phyloP scores from a whole-genome alignment of 1,140 invertebrate genomes.

The Drosophila saltans region DNA sequence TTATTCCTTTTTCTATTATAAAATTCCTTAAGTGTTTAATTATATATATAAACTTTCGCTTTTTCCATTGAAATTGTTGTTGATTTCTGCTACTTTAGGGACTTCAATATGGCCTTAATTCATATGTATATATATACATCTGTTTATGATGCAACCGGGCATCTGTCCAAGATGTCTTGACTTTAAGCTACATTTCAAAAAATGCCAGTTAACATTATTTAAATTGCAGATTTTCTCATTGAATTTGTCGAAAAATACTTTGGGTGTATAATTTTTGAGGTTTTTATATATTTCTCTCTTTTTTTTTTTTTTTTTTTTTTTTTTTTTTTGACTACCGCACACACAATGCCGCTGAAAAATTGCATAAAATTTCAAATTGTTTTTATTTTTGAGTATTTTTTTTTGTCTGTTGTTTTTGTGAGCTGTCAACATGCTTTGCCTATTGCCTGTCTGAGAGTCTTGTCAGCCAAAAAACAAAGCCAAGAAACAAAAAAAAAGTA shows the following conservation, averaged over 20 bases:
- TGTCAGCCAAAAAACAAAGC: constrained; percentile 34
- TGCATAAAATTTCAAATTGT: constrained; percentile 68
- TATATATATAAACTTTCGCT: neutral
- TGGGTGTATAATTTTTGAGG: constrained; percentile 68
- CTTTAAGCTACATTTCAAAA: constrained; percentile 62
- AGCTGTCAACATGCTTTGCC: constrained; percentile 67
- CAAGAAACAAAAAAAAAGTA: constrained; percentile 1
- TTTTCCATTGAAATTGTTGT: neutral
- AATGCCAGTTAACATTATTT: constrained; percentile 76
- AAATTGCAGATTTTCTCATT: constrained; percentile 77
- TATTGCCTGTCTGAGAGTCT: constrained; percentile 56
- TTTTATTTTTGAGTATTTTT: constrained; percentile 22
- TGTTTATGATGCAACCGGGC: constrained; percentile 57
- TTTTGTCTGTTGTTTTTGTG: constrained; percentile 1
- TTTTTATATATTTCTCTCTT: constrained; percentile 35
- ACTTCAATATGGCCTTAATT: neutral
- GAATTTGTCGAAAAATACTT: constrained; percentile 73
- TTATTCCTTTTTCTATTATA: no score
- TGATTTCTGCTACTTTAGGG: neutral
- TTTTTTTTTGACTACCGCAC: neutral
- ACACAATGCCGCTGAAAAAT: constrained; percentile 56
- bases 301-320: constrained; percentile 7
- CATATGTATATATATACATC: neutral
- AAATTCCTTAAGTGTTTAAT: no score
- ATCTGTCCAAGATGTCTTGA: constrained; percentile 61